Evolutionary conservation across 2,113 vertebrate species (phyloP).

Genomic region (Herpetotheres cachinnans): DNA sequence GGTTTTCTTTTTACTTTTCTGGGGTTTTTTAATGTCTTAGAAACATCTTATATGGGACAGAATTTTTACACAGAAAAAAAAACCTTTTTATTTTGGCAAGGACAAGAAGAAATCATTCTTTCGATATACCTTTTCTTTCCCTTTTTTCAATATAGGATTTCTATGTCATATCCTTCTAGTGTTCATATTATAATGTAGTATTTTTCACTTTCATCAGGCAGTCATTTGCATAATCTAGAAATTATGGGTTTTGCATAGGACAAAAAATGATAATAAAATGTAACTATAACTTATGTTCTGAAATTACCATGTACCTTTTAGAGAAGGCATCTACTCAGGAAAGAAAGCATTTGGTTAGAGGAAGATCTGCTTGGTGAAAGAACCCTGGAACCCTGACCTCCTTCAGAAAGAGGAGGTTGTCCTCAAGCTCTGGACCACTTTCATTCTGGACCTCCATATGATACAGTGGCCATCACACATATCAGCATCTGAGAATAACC

Average conservation of each 20-base stretch:
- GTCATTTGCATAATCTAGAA: background rate
- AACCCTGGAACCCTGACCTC: background rate
- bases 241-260: fast-evolving
- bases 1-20: background rate
- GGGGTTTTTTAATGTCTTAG: background rate
- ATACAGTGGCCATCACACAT: fast-evolving
- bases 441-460: background rate
- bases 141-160: background rate
- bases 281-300: background rate
- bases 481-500: background rate
- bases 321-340: background rate
- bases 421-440: background rate
- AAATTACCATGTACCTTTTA: background rate
- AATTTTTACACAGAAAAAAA: background rate
- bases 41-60: fast-evolving
- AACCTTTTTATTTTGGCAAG: fast-evolving
- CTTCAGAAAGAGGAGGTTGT: background rate
- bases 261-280: background rate
- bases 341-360: background rate
- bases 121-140: background rate
- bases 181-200: background rate
- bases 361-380: background rate
- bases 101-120: background rate
- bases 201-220: background rate
- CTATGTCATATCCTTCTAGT: background rate